Base-by-base conservation (phyloP, 1,140 invertebrate genomes). In the Cydia pomonella region DNA sequence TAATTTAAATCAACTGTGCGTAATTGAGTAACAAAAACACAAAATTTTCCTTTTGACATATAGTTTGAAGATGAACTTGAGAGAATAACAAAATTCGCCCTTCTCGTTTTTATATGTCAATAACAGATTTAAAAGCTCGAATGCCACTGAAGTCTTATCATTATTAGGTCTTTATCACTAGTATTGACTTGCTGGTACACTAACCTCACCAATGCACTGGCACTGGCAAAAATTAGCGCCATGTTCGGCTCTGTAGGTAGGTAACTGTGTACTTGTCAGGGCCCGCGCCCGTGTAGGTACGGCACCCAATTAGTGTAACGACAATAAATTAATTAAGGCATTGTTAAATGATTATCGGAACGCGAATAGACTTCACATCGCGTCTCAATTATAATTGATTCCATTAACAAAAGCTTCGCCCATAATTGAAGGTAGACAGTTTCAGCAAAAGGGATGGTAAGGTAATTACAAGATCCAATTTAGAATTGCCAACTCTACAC, bases 381-480 rank as follows among this genome's bases (percentile, higher is more conserved):
- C 87, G 83, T 86, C 84, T 87, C 85, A 90, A 90, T 91, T 90
- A 89, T 92, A 92, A 90, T 92, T 91, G 87, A 92, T 89, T 90
- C 84, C 78, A 91, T 92, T 91, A 92, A 89, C 83, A 87, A 89
- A 27, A 88, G 90, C 90, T 89, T 86, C 86, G 85, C 79, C 83
- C 87, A 90, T 90, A 92, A 92, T 92, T 92, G 91, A 92, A 92
- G 92, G 87, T 92, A 89, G 88, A 91, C 89, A 89, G 88, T 91
- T 87, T 89, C 87, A 84, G 82, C 82, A 88, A 89, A 91, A 87
- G 85, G 88, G 90, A 88, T 88, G 88, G 89, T 88, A 90, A 88
- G 91, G 91, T 92, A 93, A 93, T 92, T 93, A 93, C 90, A 90
- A 92, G 90, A 92, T 92, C 91, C 91, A 92, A 92, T 92, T 92